Base-by-base conservation (phyloP, 2,113 vertebrate species). In the Prietella phreatophila region DNA sequence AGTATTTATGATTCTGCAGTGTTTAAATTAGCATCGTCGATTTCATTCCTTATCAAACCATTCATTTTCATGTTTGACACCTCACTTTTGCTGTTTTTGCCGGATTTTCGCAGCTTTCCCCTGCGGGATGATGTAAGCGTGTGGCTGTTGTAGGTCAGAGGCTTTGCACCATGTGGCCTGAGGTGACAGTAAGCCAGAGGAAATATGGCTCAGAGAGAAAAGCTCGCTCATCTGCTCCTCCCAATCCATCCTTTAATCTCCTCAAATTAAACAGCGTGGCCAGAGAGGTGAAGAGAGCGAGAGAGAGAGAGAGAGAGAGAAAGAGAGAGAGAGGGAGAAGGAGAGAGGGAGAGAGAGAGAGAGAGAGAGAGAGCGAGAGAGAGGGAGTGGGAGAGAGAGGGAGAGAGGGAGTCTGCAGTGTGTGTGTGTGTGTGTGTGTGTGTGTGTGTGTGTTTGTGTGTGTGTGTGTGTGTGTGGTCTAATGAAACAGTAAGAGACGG, bases 231-330 rank as follows among this genome's bases (percentile, higher is more conserved):
- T 88, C 87, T 84, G 83, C 56, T 65, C 73, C 65, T 84, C 61
- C 84, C 83, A 89, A 89, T 89, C 88, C 89, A 89, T 73, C 86
- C 88, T 93, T 93, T 94, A 94, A 95, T 94, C 93, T 95, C 90
- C 89, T 86, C 89, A 94, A 95, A 96, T 94, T 89, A 94, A 95
- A 93, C 89, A 88, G 80, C 4, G 3, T 93, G 89, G 47, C 60
- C 84, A 30, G 30, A 86, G 69, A 67, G 84, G 67, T 65, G 76
- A 61, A 85, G 42, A 85, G 81, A 30, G 58, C 84, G 65, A 79
- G 81, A 84, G 60, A 65, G 50, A 80, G 61, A 78, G 76, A 85
- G 80, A 79, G 47, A 85, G 42, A 85, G 81, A 30, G 58, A 86
- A 56, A 79, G 81, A 84, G 60, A 65, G 50, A 80, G 61, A 78